Conservation (phyloP, 2,113 vertebrate genomes). For the Vulpes vulpes region DNA sequence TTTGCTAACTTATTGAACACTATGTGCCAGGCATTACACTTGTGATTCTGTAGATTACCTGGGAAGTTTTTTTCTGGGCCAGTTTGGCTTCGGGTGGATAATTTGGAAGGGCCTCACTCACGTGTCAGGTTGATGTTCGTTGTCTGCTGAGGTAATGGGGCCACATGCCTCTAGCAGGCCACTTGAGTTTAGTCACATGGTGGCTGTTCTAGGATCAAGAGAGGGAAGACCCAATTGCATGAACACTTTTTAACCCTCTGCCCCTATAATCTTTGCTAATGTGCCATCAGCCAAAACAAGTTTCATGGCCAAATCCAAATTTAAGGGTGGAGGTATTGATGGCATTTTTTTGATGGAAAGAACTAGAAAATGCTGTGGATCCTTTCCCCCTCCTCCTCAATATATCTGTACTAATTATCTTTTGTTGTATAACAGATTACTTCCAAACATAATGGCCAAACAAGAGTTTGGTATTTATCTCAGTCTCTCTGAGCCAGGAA, state of each 20-base stretch:
- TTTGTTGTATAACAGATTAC: neutral
- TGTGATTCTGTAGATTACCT: neutral
- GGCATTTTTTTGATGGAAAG: neutral
- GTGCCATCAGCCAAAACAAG: neutral
- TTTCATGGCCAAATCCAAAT: conserved; percentile 35
- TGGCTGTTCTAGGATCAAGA: neutral
- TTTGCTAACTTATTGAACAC: neutral
- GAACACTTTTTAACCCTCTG: neutral
- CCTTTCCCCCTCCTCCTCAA: neutral
- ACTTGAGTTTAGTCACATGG: neutral
- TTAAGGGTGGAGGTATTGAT: neutral
- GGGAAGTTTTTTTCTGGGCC: neutral
- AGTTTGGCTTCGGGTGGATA: neutral
- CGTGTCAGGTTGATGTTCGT: neutral
- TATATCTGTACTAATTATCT: neutral
- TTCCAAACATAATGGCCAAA: neutral
- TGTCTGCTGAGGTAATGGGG: neutral
- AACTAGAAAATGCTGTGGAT: neutral
- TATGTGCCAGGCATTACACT: neutral
- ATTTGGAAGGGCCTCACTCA: neutral
- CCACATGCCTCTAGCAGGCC: neutral
- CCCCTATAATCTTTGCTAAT: neutral
- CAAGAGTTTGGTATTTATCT: neutral
- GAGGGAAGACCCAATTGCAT: neutral
- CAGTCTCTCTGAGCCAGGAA: neutral